Conservation (phyloP, 2,113 vertebrate species). For the Oreochromis spilurus region DNA sequence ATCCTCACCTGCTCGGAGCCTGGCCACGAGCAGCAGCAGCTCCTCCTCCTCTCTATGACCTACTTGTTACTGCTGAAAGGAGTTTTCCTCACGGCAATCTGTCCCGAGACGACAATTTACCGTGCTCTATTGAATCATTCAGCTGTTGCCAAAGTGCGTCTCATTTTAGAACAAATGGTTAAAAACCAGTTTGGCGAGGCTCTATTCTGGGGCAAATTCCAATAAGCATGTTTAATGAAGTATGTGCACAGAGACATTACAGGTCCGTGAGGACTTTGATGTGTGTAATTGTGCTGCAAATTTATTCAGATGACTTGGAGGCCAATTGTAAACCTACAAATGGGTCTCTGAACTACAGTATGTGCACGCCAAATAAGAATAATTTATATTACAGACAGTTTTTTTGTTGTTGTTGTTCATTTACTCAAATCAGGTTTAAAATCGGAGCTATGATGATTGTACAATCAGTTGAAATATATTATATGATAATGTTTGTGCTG, state of each 20-base stretch:
- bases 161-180: neutral
- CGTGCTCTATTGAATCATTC: neutral
- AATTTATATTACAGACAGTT: neutral
- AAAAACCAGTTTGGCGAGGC: neutral
- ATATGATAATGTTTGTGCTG: neutral
- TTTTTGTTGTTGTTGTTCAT: neutral
- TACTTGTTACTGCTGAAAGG: neutral
- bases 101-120: neutral
- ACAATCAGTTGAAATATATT: neutral
- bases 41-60: conserved; percentile 1
- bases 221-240: neutral
- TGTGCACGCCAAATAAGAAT: neutral
- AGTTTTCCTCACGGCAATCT: neutral
- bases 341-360: neutral
- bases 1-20: neutral
- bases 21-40: neutral
- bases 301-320: neutral
- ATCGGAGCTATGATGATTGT: neutral
- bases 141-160: neutral
- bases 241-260: neutral
- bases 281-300: neutral
- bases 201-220: neutral
- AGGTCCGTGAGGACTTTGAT: neutral
- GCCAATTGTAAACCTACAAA: neutral
- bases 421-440: neutral